Evolutionary conservation across 2,113 vertebrate genomes (phyloP).

Genomic region (Podarcis cretensis): DNA sequence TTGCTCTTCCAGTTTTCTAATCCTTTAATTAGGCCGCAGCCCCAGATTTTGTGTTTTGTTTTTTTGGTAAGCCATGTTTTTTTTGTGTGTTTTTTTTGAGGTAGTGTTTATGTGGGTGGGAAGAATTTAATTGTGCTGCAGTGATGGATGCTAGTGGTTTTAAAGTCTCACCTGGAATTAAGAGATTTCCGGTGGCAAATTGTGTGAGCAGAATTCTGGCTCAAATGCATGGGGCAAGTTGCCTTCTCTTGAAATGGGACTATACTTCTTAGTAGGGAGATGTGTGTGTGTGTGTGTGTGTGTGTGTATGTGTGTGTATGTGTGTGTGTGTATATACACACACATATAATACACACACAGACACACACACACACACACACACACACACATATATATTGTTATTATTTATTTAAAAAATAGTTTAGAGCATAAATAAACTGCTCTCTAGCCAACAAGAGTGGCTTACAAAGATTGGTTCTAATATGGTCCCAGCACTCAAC

Average conservation of each 20-base stretch:
- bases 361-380: too few species aligned
- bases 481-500: too few species aligned
- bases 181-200: background rate
- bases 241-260: background rate
- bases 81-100: background rate
- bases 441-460: too few species aligned
- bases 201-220: background rate
- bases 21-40: slow-evolving; percentile 29
- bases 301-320: too few species aligned
- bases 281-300: too few species aligned
- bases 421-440: too few species aligned
- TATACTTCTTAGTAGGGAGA: background rate
- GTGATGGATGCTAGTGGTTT: background rate
- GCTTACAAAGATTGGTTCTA: too few species aligned
- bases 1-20: slow-evolving; percentile 13
- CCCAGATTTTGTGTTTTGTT: background rate
- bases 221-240: background rate
- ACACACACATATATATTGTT: too few species aligned
- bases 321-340: too few species aligned
- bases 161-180: background rate
- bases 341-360: too few species aligned
- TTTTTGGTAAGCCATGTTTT: slow-evolving; percentile 23
- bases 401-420: too few species aligned
- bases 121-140: background rate
- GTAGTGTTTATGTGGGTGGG: slow-evolving; percentile 27